Percentiles rank a stretch among this genome's conserved stretches.
These are phyloP conservation scores for Eremophila alpestris DNA, from an alignment of 2,797 vertebrate species.

Conservation along the genomic window DNA sequence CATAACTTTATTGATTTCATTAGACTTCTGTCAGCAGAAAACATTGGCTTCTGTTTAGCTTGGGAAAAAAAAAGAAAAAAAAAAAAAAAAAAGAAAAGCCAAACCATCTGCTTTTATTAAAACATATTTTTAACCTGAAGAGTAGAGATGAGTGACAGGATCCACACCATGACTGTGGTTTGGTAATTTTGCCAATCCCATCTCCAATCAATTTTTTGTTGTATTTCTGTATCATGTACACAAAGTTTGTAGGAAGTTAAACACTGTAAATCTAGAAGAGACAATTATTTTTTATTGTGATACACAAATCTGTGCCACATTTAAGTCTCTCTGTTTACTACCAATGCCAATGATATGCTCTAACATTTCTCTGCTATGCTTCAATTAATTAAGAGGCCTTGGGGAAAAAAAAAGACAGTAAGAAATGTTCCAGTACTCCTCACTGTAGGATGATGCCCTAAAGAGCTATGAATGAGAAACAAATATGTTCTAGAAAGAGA, in stretches of 20 bases:
- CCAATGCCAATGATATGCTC: neutral
- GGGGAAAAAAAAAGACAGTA: neutral
- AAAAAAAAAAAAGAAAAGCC: neutral
- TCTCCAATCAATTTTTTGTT: neutral
- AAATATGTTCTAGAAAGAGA: neutral
- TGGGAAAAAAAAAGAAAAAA: neutral
- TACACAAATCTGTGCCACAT: neutral
- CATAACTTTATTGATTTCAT: constrained; percentile 2
- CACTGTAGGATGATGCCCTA: neutral
- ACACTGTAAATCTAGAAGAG: neutral
- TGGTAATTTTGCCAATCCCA: neutral
- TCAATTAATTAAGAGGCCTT: neutral
- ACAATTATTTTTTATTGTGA: neutral
- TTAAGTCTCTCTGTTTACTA: neutral
- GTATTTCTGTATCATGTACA: neutral
- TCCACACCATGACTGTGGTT: neutral
- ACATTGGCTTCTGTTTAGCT: neutral
- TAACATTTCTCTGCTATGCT: neutral
- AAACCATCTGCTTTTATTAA: constrained; percentile 3
- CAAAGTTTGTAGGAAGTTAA: neutral
- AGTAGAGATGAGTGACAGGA: neutral
- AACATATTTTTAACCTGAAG: neutral
- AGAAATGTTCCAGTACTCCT: neutral
- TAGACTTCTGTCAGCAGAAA: neutral
- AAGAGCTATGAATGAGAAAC: neutral